A percentile compares a stretch with the other conserved stretches of the same genome.
Evolutionary conservation across 2,888 invertebrate species (phyloP).

Genomic region (Priocnemis perturbator): DNA sequence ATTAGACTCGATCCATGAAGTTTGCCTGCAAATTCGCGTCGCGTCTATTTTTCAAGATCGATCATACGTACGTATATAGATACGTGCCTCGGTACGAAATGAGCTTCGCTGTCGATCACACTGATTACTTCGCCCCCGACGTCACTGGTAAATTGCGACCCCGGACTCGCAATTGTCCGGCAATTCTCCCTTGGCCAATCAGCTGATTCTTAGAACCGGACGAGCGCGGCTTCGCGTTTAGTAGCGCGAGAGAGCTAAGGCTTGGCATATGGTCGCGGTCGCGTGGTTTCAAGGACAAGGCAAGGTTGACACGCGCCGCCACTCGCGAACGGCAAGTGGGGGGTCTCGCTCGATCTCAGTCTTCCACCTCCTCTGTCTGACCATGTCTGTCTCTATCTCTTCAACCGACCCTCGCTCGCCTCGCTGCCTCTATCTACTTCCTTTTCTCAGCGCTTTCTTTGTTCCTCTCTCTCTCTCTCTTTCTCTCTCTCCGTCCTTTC

Average conservation of each 20-base stretch:
- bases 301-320: conserved; percentile 75
- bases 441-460: conserved; percentile 8
- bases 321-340: conserved; percentile 57
- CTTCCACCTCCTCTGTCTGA: conserved; percentile 27
- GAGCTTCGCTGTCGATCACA: neutral
- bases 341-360: conserved; percentile 38
- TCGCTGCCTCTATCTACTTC: conserved; percentile 9
- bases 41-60: too few species aligned
- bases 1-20: too few species aligned
- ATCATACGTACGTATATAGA: too few species aligned
- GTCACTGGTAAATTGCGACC: neutral
- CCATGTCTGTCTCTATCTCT: conserved; percentile 5
- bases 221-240: conserved; percentile 24
- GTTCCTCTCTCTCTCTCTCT: conserved; percentile 27
- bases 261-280: conserved; percentile 67
- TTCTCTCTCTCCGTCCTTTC: conserved; percentile 24
- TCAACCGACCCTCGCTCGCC: neutral
- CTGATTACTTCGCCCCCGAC: neutral
- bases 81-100: neutral
- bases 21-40: too few species aligned
- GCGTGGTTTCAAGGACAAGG: conserved; percentile 74
- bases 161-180: conserved; percentile 15
- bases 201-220: conserved; percentile 56
- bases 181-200: conserved; percentile 49
- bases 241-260: conserved; percentile 45